Percentiles rank a stretch among this genome's conserved stretches.
Conservation (phyloP, 2,888 invertebrate genomes). For the Sinotaia quadrata region DNA sequence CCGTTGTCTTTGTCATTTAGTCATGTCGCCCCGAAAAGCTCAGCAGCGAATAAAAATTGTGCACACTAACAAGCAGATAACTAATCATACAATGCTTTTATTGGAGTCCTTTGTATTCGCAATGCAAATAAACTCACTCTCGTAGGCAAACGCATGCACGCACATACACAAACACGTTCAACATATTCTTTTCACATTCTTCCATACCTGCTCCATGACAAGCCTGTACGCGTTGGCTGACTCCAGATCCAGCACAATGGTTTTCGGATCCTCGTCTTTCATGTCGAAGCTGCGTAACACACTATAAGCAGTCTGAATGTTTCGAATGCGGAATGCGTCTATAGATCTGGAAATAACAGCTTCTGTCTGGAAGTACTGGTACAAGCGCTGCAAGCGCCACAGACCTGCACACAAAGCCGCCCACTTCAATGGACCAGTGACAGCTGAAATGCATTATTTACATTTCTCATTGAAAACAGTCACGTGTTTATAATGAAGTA, state of each 20-base stretch:
- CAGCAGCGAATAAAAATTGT: not conserved
- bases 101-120: not conserved
- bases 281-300: slow-evolving; percentile 48
- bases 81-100: not conserved
- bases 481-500: too few relatives aligned
- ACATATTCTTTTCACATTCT: not conserved
- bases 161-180: not conserved
- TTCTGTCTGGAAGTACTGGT: slow-evolving; percentile 45
- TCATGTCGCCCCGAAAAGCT: too few relatives aligned
- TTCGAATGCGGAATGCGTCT: slow-evolving; percentile 51
- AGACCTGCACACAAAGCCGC: too few relatives aligned
- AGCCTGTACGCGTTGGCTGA: slow-evolving; percentile 43
- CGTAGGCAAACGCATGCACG: too few relatives aligned
- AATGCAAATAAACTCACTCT: slow-evolving; percentile 5
- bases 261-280: slow-evolving; percentile 46
- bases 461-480: too few relatives aligned
- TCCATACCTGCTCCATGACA: slow-evolving; percentile 51
- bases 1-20: too few relatives aligned
- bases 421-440: too few relatives aligned
- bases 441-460: too few relatives aligned
- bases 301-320: slow-evolving; percentile 44
- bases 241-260: slow-evolving; percentile 50
- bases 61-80: not conserved
- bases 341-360: slow-evolving; percentile 36
- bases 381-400: slow-evolving; percentile 52